Evolutionary conservation across 1,140 invertebrate genomes (phyloP), one percentile per base, ranked within the genome.

Genomic region (Macrosteles quadrilineatus): DNA sequence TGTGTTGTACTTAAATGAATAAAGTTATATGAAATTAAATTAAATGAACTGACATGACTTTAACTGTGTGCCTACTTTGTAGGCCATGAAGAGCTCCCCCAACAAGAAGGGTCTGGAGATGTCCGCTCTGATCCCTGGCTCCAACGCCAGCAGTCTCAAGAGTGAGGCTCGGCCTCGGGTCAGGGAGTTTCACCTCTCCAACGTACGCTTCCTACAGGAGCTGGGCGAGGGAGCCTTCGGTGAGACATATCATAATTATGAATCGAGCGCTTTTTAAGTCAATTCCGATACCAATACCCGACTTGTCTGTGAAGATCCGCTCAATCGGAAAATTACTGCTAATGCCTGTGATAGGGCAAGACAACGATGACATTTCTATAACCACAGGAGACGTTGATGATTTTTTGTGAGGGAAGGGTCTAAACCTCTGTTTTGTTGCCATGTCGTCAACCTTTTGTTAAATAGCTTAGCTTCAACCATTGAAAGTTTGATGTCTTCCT

Each of bases 141-240:
- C 75, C 3, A 71, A 71, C 30, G 69, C 73, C 19, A 75, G 74
- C 19, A 79, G 76, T 71, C 71, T 75, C 14, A 79, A 78, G 71
- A 76, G 76, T 32, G 73, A 76, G 40, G 72, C 73, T 25, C 73
- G 74, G 2, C 74, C 72, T 43, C 14, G 82, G 85, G 71, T 66
- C 78, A 86, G 71, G 82, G 87, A 79, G 87, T 92, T 73, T 87
- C 87, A 75, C 85, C 76, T 85, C 83, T 75, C 81, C 90, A 86
- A 72, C 95, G 87, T 82, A 87, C 85, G 91, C 69, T 97, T 98
- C 77, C 83, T 97, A 36, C 94, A 98, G 80, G 96, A 98, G 80
- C 82, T 99, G 1, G 96, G 96, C 36, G 96, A 98, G 85, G 96
- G 96, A 27, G 94, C 95, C 57, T 99, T 98, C 83, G 97, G 96